Evolutionary conservation across 2,797 vertebrate genomes (phyloP).

Genomic region (Euphonia xanthogaster): DNA sequence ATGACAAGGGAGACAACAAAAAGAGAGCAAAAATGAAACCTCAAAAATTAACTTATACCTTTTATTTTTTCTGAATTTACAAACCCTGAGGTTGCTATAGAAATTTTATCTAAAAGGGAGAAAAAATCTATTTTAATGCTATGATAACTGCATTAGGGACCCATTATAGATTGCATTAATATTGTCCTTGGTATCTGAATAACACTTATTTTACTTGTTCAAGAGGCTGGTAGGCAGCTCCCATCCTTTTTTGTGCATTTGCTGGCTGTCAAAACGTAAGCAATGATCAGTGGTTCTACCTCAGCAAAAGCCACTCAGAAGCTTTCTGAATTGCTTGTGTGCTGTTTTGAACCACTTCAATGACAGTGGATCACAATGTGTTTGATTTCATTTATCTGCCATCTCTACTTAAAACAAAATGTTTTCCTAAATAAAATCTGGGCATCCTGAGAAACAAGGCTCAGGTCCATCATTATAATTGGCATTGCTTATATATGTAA

Average conservation of each 20-base stretch:
- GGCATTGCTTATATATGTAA: background rate
- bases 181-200: background rate
- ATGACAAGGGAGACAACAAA: background rate
- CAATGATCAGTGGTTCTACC: conserved; percentile 73
- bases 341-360: background rate
- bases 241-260: conserved; percentile 81
- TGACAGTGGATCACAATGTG: background rate
- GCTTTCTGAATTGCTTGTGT: background rate
- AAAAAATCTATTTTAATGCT: background rate
- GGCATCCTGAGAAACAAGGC: background rate
- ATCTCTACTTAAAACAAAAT: background rate
- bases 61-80: background rate
- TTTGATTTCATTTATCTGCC: background rate
- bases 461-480: background rate
- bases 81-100: background rate
- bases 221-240: conserved; percentile 77
- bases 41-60: background rate
- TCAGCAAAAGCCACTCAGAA: background rate
- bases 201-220: conserved; percentile 75
- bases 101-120: background rate
- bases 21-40: background rate
- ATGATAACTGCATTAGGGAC: background rate
- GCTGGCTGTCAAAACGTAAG: conserved; percentile 79
- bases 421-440: background rate
- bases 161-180: background rate